Conservation (phyloP, 1,140 invertebrate genomes). For the Luehdorfia chinensis region DNA sequence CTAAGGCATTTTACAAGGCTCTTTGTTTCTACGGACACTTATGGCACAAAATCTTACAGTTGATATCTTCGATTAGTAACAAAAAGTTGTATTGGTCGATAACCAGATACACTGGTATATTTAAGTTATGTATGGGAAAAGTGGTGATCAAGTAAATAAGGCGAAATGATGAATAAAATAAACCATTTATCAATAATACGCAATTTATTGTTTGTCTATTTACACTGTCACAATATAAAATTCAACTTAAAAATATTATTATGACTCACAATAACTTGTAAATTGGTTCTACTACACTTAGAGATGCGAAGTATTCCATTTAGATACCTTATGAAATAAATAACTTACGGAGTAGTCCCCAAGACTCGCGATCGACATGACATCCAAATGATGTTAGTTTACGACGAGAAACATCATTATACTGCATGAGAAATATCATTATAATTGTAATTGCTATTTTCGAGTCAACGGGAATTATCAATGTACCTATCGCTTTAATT, state of each 20-base stretch:
- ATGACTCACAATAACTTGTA: constrained; percentile 40
- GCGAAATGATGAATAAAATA: constrained; percentile 12
- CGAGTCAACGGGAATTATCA: not conserved
- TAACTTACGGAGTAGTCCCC: constrained; percentile 18
- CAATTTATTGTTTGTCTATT: constrained; percentile 55
- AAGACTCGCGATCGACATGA: not conserved
- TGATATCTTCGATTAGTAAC: too few species aligned
- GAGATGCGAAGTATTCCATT: constrained; percentile 11
- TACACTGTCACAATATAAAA: constrained; percentile 53
- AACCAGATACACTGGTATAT: too few species aligned
- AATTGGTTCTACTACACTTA: constrained; percentile 26
- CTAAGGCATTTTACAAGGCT: too few species aligned
- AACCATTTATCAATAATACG: constrained; percentile 29
- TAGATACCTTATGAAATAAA: constrained; percentile 36
- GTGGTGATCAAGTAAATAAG: too few species aligned
- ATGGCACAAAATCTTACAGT: too few species aligned
- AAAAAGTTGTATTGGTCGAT: too few species aligned
- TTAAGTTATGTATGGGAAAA: too few species aligned
- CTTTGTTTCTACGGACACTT: too few species aligned
- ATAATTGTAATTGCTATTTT: constrained; percentile 1
- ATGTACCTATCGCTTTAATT: not conserved
- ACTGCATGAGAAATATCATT: too few species aligned
- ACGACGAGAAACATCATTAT: too few species aligned
- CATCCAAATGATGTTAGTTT: not conserved
- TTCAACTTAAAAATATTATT: constrained; percentile 49